Percentiles rank a stretch among this genome's conserved stretches.
Conservation (phyloP, 2,797 vertebrate species). For the Petrocephalus schoutedeni region DNA sequence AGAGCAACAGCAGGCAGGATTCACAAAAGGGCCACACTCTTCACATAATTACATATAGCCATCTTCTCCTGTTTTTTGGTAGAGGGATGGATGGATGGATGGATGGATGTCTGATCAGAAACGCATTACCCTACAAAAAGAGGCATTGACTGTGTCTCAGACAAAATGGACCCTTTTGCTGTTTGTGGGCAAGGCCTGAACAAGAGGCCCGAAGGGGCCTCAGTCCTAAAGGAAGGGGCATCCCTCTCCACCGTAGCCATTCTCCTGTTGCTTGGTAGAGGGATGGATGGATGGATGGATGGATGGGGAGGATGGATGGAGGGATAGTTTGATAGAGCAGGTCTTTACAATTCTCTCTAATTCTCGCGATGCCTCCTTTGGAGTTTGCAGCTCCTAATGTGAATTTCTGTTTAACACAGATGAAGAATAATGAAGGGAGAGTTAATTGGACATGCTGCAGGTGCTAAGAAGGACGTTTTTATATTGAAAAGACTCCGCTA, state of each 20-base stretch:
- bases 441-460: not conserved
- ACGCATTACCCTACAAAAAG: too few species aligned
- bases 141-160: too few species aligned
- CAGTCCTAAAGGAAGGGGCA: too few species aligned
- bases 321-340: not conserved
- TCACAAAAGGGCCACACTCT: not conserved
- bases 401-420: not conserved
- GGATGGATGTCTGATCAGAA: not conserved
- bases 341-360: not conserved
- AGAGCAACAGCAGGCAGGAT: not conserved
- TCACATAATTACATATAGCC: not conserved
- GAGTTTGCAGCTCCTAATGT: not conserved
- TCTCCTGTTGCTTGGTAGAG: not conserved
- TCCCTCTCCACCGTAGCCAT: too few species aligned
- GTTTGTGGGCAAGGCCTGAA: too few species aligned
- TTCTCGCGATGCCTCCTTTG: not conserved
- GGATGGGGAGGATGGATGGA: not conserved
- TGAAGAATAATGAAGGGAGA: not conserved
- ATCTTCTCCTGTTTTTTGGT: not conserved
- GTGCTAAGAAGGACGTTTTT: not conserved
- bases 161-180: too few species aligned
- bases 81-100: not conserved
- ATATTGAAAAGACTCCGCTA: not conserved
- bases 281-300: not conserved
- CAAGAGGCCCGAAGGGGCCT: too few species aligned